Base-by-base conservation (phyloP, 2,888 invertebrate genomes). In the Hoplodrina blanda region DNA sequence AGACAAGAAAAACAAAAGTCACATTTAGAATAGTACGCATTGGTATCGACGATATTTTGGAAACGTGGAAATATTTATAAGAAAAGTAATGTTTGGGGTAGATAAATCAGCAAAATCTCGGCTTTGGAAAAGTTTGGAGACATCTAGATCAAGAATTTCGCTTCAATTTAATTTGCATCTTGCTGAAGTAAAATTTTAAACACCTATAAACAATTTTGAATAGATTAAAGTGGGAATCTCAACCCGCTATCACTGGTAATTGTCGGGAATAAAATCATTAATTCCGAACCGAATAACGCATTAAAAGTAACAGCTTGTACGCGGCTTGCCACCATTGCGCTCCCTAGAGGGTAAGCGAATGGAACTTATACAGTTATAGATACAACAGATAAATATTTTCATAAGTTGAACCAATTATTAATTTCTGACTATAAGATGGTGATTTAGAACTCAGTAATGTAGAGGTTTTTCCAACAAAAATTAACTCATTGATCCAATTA, bases 221-320 rank as follows among this genome's bases (percentile, higher is more conserved):
- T 88, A 87, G 89, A 91, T 81, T 87, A 87, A 89, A 89, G 87
- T 88, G 88, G 65, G 73, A 83, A 83, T 86, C 85, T 84, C 80
- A 86, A 88, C 85, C 90, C 88, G 89, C 92, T 92, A 93, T 93
- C 90, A 86, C 88, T 88, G 88, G 91, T 92, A 92, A 94, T 92
- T 93, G 93, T 92, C 87, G 88, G 91, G 87, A 91, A 92, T 95
- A 95, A 95, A 95, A 95, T 95, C 94, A 95, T 95, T 95, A 95
- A 96, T 95, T 95, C 90, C 86, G 87, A 94, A 93, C 94, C 92
- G 91, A 94, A 95, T 92, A 94, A 91, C 94, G 88, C 95, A 95
- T 96, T 95, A 95, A 95, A 95, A 93, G 95, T 95, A 95, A 95
- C 95, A 95, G 95, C 95, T 95, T 94, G 95, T 87, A 89, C 88